Conservation (phyloP, 2,797 vertebrate species). For the Crenichthys baileyi region DNA sequence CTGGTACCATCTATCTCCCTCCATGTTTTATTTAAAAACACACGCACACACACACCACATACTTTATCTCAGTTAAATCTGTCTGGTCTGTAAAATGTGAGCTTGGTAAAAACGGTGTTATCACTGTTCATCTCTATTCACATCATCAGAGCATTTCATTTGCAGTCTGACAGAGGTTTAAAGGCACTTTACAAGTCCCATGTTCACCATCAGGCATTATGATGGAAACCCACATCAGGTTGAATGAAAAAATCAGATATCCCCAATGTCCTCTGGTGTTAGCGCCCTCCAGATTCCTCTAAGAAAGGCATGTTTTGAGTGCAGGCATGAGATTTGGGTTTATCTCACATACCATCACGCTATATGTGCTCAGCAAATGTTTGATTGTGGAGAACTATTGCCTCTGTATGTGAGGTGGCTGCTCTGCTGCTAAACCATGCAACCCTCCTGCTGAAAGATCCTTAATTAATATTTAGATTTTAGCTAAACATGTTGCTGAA, state of each 20-base stretch:
- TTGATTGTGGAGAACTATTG: neutral
- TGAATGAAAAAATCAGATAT: conserved; percentile 60
- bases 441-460: neutral
- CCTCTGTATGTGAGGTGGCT: too few relatives aligned
- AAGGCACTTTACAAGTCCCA: conserved; percentile 43
- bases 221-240: conserved; percentile 50
- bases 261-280: conserved; percentile 28
- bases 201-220: conserved; percentile 70
- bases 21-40: conserved; percentile 26
- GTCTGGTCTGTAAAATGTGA: conserved; percentile 7
- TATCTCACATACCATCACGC: neutral
- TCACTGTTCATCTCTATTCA: conserved; percentile 1
- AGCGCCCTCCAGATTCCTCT: conserved; percentile 31
- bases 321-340: neutral
- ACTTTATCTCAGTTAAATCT: conserved; percentile 12
- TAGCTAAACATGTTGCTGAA: neutral
- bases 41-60: neutral
- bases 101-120: conserved; percentile 18
- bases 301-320: conserved; percentile 32
- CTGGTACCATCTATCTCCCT: conserved; percentile 4
- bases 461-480: neutral
- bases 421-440: too few relatives aligned
- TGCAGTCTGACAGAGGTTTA: conserved; percentile 37
- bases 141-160: conserved; percentile 15
- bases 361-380: conserved; percentile 12